phyloP scores from a whole-genome alignment of 2,797 vertebrate genomes.

The Masticophis lateralis region DNA sequence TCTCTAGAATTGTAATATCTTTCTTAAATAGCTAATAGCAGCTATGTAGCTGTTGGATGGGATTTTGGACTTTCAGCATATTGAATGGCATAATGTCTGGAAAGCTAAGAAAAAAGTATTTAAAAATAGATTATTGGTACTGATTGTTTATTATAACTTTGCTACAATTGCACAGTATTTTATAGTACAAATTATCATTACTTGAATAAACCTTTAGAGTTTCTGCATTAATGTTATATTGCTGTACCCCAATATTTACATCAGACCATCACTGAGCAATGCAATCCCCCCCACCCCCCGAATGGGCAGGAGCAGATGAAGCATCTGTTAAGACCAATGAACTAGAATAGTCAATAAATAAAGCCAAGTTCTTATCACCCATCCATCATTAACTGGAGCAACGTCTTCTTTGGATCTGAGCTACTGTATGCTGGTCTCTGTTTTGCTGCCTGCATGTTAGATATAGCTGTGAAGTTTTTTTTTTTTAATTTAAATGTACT shows the following conservation, averaged over 20 bases:
- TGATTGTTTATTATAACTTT: conserved; percentile 36
- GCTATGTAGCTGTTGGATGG: not conserved
- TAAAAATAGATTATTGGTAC: conserved; percentile 34
- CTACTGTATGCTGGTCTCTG: not conserved
- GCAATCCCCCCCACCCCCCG: fast-evolving
- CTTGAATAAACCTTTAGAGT: not conserved
- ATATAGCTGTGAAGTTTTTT: not conserved
- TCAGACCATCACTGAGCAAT: not conserved
- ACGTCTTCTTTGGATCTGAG: not conserved
- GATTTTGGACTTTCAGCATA: not conserved
- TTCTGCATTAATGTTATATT: not conserved
- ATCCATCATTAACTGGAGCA: not conserved
- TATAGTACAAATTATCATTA: conserved; percentile 30
- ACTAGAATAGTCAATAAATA: not conserved
- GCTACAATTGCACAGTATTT: conserved; percentile 4
- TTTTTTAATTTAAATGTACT: not conserved
- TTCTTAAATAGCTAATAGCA: not conserved
- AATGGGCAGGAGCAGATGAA: not conserved
- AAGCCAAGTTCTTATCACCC: not conserved
- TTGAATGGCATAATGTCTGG: not conserved
- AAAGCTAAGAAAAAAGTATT: not conserved
- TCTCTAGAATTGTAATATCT: not conserved
- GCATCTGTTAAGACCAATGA: not conserved
- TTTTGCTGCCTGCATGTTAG: not conserved
- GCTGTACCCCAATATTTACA: not conserved